These are phyloP conservation scores for Micropterix aruncella DNA, from an alignment of 2,888 invertebrate genomes.

Conservation along the genomic window DNA sequence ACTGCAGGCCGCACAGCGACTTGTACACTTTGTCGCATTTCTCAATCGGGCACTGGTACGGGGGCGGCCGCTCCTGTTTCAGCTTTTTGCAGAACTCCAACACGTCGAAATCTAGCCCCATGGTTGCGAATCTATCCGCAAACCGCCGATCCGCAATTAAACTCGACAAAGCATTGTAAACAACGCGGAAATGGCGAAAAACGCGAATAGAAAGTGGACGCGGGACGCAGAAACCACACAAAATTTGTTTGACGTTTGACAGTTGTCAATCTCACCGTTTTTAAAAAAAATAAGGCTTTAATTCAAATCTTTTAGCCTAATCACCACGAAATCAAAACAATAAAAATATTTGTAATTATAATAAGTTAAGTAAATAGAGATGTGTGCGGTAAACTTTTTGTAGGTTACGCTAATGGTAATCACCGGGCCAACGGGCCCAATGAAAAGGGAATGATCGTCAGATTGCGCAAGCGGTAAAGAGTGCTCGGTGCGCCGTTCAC, in stretches of 20 bases:
- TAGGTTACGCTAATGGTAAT: too few species aligned
- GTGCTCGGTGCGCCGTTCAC: too few species aligned
- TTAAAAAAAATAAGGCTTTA: too few species aligned
- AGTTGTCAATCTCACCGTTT: neutral
- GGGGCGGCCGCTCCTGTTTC: constrained; percentile 64
- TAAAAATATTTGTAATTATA: too few species aligned
- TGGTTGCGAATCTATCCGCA: constrained; percentile 17
- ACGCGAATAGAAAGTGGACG: neutral
- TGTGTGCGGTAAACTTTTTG: too few species aligned
- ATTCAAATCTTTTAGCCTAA: too few species aligned
- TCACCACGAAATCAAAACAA: too few species aligned
- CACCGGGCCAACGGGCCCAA: too few species aligned
- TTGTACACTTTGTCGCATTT: constrained; percentile 79
- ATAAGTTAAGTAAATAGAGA: too few species aligned
- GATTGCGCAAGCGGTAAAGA: too few species aligned
- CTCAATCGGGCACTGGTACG: constrained; percentile 74
- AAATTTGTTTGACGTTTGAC: neutral
- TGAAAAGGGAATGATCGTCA: too few species aligned
- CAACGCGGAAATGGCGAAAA: neutral
- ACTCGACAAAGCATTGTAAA: neutral
- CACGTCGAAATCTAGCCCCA: constrained; percentile 79
- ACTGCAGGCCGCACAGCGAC: constrained; percentile 73
- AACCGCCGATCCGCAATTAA: neutral
- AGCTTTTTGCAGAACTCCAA: constrained; percentile 75
- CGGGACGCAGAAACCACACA: too few species aligned